Base-by-base conservation (phyloP, 1,140 invertebrate genomes). In the Stegodyphus dumicola region DNA sequence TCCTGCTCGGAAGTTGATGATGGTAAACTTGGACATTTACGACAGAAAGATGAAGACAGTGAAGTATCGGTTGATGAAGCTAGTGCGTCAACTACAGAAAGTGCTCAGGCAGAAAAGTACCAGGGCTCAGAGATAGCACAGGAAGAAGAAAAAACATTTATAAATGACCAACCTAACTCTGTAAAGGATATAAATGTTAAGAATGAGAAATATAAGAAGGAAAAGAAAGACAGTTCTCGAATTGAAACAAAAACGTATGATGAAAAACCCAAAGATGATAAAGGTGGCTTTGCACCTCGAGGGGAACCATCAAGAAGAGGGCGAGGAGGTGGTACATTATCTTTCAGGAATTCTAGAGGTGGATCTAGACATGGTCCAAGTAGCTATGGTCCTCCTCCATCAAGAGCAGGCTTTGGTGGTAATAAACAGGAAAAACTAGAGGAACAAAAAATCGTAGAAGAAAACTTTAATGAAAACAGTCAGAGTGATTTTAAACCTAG, bases 231-330 rank as follows among this genome's bases (percentile, higher is more conserved):
- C 10, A 88, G 77, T 74, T 33, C 33, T 9, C 65, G 84, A 11
- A 64, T 80, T 18, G 75, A 77, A 52, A 64, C 65, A 13, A 80
- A 52, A 18, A 18, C 69, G 3, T 52, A 75, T 49, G 85, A 86
- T 6, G 85, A 79, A 69, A 77, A 75, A 78, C n/a, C 33, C 6
- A 80, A 86, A 87, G 81, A 86, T 60, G 71, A 88, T 54, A 83
- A 81, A 13, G 78, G 87, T 54, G 87, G 93, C 75, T 95, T 96
- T 91, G 93, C 94, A 11, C 95, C 95, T 0, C 92, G 95, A 15
- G 95, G 95, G 5, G 95, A 96, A 89, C 95, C 95, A 0, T 96
- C 95, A 5, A 91, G 95, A 77, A 93, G 94, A 53, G 95, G 95
- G 51, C 92, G 95, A 67, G 83, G 83, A 18, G 78, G 73, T 11